A percentile compares a stretch with the other conserved stretches of the same genome.
These are phyloP conservation scores for Artibeus lituratus DNA, from an alignment of 2,797 vertebrate species.

Conservation along the genomic window DNA sequence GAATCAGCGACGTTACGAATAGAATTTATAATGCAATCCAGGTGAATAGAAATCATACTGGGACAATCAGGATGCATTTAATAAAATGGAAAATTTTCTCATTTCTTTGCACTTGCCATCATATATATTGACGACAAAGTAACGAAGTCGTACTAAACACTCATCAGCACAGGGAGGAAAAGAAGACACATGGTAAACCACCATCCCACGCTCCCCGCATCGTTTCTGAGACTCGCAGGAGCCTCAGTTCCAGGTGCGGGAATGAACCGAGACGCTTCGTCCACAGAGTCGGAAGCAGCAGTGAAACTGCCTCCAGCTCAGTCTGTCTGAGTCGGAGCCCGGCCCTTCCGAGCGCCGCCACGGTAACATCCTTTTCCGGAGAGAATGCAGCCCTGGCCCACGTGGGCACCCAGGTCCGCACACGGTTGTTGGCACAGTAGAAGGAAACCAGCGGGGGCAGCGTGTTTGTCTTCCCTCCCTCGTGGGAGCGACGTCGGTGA, in stretches of 20 bases:
- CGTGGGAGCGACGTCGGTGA: not conserved
- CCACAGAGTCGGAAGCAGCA: not conserved
- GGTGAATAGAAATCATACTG: not conserved
- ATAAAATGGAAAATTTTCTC: not conserved
- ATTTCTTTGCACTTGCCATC: not conserved
- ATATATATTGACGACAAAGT: not conserved
- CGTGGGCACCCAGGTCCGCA: accelerated
- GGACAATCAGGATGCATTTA: not conserved
- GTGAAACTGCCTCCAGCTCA: accelerated
- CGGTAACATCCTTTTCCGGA: accelerated
- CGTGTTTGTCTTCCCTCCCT: not conserved
- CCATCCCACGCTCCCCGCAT: too few relatives aligned
- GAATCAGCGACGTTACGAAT: accelerated
- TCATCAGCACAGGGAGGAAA: too few relatives aligned
- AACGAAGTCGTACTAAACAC: not conserved
- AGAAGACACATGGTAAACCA: not conserved
- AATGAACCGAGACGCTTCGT: accelerated
- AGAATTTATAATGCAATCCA: accelerated
- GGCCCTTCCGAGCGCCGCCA: accelerated
- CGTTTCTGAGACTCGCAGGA: not conserved
- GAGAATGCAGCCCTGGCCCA: accelerated
- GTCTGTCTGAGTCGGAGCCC: not conserved
- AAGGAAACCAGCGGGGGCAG: accelerated
- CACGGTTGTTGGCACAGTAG: accelerated
- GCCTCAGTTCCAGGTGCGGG: not conserved